phyloP scores from a whole-genome alignment of 2,797 vertebrate species.

The Allobates femoralis region DNA sequence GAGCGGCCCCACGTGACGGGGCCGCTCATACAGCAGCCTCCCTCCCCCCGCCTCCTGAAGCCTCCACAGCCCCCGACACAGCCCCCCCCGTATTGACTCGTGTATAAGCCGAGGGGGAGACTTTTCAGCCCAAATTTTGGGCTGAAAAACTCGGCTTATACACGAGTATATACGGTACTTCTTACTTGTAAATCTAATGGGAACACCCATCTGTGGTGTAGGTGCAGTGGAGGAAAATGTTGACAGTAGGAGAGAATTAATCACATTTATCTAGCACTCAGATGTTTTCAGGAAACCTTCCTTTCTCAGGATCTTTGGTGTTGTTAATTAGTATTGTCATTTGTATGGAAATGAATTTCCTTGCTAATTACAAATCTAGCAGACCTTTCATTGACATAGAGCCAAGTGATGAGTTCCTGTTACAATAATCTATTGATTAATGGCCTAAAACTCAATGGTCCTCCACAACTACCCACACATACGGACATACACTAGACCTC shows the following conservation, averaged over 20 bases:
- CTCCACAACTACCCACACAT: too few species aligned
- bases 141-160: too few species aligned
- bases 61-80: too few species aligned
- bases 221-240: conserved; percentile 52
- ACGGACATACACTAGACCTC: too few species aligned
- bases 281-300: conserved; percentile 67
- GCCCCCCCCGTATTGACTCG: too few species aligned
- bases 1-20: too few species aligned
- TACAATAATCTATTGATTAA: conserved; percentile 21
- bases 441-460: too few species aligned
- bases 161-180: too few species aligned
- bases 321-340: conserved; percentile 69
- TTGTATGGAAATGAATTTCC: conserved; percentile 71
- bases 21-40: too few species aligned
- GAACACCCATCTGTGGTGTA: conserved; percentile 52
- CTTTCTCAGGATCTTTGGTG: conserved; percentile 60
- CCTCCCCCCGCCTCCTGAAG: too few species aligned
- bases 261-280: conserved; percentile 62
- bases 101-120: too few species aligned
- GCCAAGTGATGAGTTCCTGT: conserved; percentile 19
- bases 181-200: conserved; percentile 60
- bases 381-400: conserved; percentile 8
- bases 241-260: conserved; percentile 61
- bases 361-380: conserved; percentile 69
- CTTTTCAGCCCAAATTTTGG: too few species aligned